Evolutionary conservation across 1,140 invertebrate species (phyloP), one percentile per base, ranked within the genome.

Genomic region (Ips nitidus): DNA sequence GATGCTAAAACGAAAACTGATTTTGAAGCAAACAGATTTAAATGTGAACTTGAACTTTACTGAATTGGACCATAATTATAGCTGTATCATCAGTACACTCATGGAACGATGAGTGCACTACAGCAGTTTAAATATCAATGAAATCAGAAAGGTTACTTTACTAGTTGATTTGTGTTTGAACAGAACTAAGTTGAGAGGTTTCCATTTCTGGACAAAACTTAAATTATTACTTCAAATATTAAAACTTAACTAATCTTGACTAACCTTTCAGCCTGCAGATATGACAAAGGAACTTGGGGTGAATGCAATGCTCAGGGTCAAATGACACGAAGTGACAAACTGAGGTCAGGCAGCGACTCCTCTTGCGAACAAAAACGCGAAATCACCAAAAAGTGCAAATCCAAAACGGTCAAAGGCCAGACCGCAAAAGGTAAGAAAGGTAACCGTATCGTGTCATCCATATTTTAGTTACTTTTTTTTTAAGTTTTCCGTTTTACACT

Each of bases 311-410:
- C 84, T 55, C 86, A 87, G 73, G 88, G 87, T 56, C 83, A 85
- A 78, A 90, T 91, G 86, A 86, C 86, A 8, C 84, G 90, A 78
- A 87, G 85, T 69, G 88, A 92, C 77, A 87, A 85, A 78, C 75
- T 92, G 73, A 92, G 91, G 76, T 80, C 86, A n/a, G 90, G 89
- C 78, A 90, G 89, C 70, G 89, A 91, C 78, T 80, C 88, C 4
- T 84, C 86, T 55, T 92, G 91, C 76, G 89, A 91, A 69, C 86
- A 87, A 77, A 89, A 85, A 80, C 85, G 88, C 76, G 85, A 86
- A 70, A 82, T 90, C 57, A 89, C 86, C 63, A 91, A 90, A 79
- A 90, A 88, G 78, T 92, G 91, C 83, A 92, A 91, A 84, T 85
- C 84, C 79, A 87, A 87, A 75, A 84, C 83, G 76, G 84, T 84